Evolutionary conservation across 2,888 invertebrate genomes (phyloP).

Genomic region (Oscheius sp.): DNA sequence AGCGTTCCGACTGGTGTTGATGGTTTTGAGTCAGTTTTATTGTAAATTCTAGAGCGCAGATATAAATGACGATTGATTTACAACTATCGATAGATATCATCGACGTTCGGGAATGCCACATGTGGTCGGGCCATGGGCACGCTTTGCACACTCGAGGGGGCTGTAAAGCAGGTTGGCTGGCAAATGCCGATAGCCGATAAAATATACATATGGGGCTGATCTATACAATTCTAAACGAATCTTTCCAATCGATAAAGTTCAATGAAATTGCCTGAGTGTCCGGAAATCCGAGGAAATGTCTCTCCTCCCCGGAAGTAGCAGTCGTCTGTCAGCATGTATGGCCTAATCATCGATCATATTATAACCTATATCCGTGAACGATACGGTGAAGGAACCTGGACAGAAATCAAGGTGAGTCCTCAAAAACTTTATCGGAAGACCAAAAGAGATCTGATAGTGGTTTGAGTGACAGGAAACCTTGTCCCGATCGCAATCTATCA

Average conservation of each 20-base stretch:
- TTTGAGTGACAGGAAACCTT: slow-evolving; percentile 29
- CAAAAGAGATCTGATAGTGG: slow-evolving; percentile 30
- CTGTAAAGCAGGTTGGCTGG: slow-evolving; percentile 19
- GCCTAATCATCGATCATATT: slow-evolving; percentile 90
- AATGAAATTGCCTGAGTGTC: background rate
- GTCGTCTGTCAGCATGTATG: slow-evolving; percentile 81
- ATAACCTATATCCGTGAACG: slow-evolving; percentile 88
- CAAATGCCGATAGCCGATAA: background rate
- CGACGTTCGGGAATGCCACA: slow-evolving; percentile 21
- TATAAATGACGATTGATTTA: slow-evolving; percentile 23
- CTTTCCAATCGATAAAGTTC: background rate
- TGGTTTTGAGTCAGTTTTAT: no score
- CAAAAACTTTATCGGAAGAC: background rate
- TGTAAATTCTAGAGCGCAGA: no score
- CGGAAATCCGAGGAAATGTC: background rate
- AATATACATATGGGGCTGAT: background rate
- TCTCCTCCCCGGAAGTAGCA: slow-evolving; percentile 17
- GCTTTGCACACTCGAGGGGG: slow-evolving; percentile 19
- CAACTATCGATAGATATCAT: slow-evolving; percentile 2
- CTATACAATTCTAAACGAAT: background rate
- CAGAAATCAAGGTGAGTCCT: slow-evolving; percentile 54
- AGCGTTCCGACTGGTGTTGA: no score
- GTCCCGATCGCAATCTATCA: slow-evolving; percentile 20
- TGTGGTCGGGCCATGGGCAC: slow-evolving; percentile 16
- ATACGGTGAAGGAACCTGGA: slow-evolving; percentile 93